A percentile compares a stretch with the other conserved stretches of the same genome.
Conservation (phyloP, 2,888 invertebrate species). For the Meiosimyza platycephala region DNA sequence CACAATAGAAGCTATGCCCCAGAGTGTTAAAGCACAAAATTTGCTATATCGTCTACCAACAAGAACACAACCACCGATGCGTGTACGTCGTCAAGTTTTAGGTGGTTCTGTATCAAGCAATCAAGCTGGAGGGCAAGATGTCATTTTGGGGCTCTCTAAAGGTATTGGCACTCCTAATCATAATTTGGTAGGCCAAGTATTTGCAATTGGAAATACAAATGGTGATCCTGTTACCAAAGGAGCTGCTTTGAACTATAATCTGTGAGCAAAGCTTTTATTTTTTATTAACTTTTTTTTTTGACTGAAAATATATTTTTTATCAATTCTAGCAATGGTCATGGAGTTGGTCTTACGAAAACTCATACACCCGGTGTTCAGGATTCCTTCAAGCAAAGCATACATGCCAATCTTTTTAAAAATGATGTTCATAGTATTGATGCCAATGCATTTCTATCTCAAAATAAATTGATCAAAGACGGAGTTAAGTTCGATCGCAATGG, state of each 20-base stretch:
- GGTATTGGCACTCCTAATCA: slow-evolving; percentile 57
- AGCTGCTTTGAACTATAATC: slow-evolving; percentile 45
- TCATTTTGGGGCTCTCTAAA: slow-evolving; percentile 50
- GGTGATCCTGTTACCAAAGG: slow-evolving; percentile 47
- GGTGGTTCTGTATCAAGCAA: too few relatives aligned
- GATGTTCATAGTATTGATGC: slow-evolving; percentile 55
- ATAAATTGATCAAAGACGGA: slow-evolving; percentile 59
- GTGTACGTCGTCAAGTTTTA: too few relatives aligned
- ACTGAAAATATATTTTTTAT: neutral
- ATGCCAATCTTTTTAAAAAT: slow-evolving; percentile 50
- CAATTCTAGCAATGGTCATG: slow-evolving; percentile 43
- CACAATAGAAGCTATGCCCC: slow-evolving; percentile 35
- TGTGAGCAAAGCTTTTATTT: slow-evolving; percentile 41
- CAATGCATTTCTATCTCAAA: slow-evolving; percentile 58
- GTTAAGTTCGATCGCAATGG: slow-evolving; percentile 59
- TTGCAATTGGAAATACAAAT: slow-evolving; percentile 47
- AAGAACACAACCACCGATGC: too few relatives aligned
- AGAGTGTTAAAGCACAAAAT: slow-evolving; percentile 22
- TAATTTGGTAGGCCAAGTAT: slow-evolving; percentile 53
- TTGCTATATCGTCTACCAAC: neutral
- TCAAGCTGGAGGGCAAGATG: slow-evolving; percentile 43
- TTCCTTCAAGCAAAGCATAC: slow-evolving; percentile 43
- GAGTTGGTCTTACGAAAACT: slow-evolving; percentile 42
- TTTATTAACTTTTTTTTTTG: neutral
- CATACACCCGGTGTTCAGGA: slow-evolving; percentile 48